Evolutionary conservation across 2,797 vertebrate genomes (phyloP).

Genomic region (Amniataba percoides): DNA sequence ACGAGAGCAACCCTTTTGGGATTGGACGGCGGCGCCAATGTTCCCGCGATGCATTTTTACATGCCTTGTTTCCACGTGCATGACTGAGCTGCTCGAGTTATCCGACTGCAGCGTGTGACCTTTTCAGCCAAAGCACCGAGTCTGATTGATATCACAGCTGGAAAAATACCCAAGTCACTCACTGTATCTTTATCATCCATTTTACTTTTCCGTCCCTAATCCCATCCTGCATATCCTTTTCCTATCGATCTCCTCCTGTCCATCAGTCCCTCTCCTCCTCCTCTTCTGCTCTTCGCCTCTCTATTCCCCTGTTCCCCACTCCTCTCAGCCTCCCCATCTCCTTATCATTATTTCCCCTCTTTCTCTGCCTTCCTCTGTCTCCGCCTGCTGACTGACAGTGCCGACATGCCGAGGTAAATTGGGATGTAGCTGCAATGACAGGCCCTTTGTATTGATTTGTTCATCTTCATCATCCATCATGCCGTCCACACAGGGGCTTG

Average conservation of each 20-base stretch:
- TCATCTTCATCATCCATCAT: conserved; percentile 77
- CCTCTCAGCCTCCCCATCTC: conserved; percentile 22
- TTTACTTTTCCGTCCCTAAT: conserved; percentile 39
- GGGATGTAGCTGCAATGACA: conserved; percentile 75
- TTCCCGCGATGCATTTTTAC: conserved; percentile 25
- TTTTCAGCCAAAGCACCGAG: conserved; percentile 50
- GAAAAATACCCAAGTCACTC: conserved; percentile 36
- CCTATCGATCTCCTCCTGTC: conserved; percentile 50
- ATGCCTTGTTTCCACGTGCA: conserved; percentile 21
- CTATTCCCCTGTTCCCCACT: conserved; percentile 31
- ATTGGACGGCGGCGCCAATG: conserved; percentile 41
- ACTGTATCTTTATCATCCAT: conserved; percentile 48
- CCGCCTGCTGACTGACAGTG: conserved; percentile 61
- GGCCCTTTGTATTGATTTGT: conserved; percentile 79
- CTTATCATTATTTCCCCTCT: conserved; percentile 46
- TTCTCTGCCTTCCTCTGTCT: conserved; percentile 31
- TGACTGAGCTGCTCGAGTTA: conserved; percentile 42
- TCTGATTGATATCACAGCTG: conserved; percentile 50
- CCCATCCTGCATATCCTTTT: conserved; percentile 23
- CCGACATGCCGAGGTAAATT: conserved; percentile 71
- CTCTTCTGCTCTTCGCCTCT: conserved; percentile 20
- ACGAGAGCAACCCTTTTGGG: conserved; percentile 38
- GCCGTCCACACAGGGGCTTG: conserved; percentile 35
- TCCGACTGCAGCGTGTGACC: conserved; percentile 43
- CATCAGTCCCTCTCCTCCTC: conserved; percentile 36